These are phyloP conservation scores for Limnothrissa miodon DNA, from an alignment of 2,113 vertebrate genomes.

Conservation along the genomic window DNA sequence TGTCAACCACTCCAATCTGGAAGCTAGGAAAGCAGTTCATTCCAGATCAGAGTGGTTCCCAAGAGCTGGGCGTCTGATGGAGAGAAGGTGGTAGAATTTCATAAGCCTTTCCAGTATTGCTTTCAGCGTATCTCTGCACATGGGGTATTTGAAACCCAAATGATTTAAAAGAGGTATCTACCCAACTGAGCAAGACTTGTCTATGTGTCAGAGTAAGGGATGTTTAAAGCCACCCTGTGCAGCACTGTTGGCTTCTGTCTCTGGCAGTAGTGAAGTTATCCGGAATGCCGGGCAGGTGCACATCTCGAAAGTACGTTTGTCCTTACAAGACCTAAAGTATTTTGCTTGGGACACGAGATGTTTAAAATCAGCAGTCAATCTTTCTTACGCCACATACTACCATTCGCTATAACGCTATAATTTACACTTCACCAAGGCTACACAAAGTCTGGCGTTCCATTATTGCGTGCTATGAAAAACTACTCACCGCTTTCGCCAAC, in stretches of 20 bases:
- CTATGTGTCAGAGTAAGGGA: background rate
- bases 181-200: background rate
- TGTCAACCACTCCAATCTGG: constrained; percentile 41
- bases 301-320: background rate
- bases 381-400: background rate
- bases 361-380: background rate
- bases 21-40: constrained; percentile 62
- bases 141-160: no score
- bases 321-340: no score
- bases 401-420: background rate
- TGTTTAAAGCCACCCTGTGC: background rate
- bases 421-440: background rate
- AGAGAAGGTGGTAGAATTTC: constrained; percentile 11
- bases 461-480: background rate
- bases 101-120: background rate
- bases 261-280: background rate
- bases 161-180: background rate
- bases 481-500: background rate
- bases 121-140: background rate
- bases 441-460: background rate
- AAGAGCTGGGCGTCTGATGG: constrained; percentile 38
- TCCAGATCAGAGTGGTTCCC: constrained; percentile 69
- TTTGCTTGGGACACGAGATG: background rate
- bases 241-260: background rate
- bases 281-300: background rate